Conservation (phyloP, 1,140 invertebrate species). For the Nephila pilipes region DNA sequence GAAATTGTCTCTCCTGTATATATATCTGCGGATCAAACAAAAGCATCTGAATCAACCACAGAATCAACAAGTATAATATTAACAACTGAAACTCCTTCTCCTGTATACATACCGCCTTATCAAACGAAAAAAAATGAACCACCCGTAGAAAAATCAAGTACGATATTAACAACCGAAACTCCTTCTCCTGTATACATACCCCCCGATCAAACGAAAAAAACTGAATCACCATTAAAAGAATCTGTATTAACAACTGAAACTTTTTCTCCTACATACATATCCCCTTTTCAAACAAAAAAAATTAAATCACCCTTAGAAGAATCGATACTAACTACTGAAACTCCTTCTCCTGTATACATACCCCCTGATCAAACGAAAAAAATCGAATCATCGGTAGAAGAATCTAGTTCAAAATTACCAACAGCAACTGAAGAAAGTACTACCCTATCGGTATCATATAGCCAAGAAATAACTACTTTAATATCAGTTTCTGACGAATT, state of each 20-base stretch:
- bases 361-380: neutral
- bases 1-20: neutral
- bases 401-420: neutral
- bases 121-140: no score
- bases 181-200: neutral
- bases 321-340: neutral
- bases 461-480: neutral
- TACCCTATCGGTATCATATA: neutral
- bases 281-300: no score
- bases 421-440: neutral
- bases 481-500: neutral
- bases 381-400: neutral
- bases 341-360: neutral
- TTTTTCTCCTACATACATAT: no score
- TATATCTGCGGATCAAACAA: neutral
- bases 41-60: neutral
- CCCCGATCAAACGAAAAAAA: neutral
- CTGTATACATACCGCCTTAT: no score
- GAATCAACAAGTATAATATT: no score
- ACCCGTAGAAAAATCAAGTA: no score
- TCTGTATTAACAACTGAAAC: neutral
- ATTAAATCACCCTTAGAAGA: no score
- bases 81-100: neutral
- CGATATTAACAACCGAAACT: neutral
- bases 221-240: no score